Percentiles rank a stretch among this genome's conserved stretches.
Conservation (phyloP, 2,797 vertebrate genomes). For the Phrynocephalus vlangalii region DNA sequence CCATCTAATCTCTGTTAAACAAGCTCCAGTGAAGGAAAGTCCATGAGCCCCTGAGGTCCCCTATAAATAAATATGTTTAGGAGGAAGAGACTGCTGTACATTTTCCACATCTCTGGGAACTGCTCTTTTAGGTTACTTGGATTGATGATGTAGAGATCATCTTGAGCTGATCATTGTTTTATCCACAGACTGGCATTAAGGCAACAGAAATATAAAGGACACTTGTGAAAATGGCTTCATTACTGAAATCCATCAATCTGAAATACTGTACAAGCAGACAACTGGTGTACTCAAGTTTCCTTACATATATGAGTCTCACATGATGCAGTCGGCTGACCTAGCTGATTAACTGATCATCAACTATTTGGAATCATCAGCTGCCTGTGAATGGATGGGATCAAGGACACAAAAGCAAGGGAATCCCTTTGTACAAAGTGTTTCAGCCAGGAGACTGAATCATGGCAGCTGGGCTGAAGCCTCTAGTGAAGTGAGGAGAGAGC, state of each 20-base stretch:
- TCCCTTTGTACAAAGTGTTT: not conserved
- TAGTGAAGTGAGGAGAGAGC: not conserved
- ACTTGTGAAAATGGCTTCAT: not conserved
- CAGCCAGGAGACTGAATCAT: not conserved
- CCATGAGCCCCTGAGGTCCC: too few species aligned
- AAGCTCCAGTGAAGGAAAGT: too few species aligned
- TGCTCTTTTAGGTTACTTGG: too few species aligned
- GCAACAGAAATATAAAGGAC: not conserved
- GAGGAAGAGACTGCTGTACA: too few species aligned
- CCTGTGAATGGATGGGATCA: not conserved
- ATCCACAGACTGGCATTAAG: not conserved
- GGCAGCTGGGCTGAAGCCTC: not conserved
- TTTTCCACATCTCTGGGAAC: too few species aligned
- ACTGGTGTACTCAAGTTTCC: not conserved
- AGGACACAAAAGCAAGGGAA: not conserved
- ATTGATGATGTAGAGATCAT: too few species aligned
- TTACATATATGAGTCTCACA: too few species aligned
- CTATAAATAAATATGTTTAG: too few species aligned
- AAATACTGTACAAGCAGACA: not conserved
- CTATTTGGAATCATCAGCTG: not conserved
- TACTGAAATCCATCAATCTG: not conserved
- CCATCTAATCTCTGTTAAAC: too few species aligned
- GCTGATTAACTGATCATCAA: not conserved
- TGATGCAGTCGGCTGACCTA: not conserved
- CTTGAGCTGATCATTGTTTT: not conserved